Conservation (phyloP, 2,113 vertebrate genomes). For the Tauraco erythrolophus region DNA sequence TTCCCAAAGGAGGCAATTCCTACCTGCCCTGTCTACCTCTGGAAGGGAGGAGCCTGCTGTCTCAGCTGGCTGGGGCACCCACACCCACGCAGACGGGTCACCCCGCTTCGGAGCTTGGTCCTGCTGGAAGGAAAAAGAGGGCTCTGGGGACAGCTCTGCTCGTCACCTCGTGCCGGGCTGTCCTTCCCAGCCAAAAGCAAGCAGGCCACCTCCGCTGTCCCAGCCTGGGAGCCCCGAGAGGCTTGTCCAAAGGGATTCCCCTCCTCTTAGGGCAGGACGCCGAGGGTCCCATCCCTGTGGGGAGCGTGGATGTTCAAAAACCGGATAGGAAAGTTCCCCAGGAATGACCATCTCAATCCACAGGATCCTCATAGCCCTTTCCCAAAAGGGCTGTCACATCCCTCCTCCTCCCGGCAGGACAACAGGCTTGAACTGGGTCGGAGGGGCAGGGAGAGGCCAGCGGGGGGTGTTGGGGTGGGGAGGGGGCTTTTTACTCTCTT, state of each 20-base stretch:
- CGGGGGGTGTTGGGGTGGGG: neutral
- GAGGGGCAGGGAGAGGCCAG: neutral
- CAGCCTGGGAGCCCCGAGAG: neutral
- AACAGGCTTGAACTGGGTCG: neutral
- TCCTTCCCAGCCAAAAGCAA: neutral
- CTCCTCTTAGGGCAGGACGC: neutral
- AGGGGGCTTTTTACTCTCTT: slow-evolving; percentile 7
- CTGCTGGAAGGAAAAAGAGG: neutral
- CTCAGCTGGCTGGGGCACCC: neutral
- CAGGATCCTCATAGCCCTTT: neutral
- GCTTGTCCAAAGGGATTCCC: neutral
- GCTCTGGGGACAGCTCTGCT: neutral
- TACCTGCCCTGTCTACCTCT: slow-evolving; percentile 37
- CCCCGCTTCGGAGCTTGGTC: neutral
- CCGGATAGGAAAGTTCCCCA: neutral
- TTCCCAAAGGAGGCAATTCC: slow-evolving; percentile 46
- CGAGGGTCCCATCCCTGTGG: neutral
- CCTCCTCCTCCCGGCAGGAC: neutral
- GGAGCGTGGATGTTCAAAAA: neutral
- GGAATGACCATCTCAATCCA: neutral
- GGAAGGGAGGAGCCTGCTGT: neutral
- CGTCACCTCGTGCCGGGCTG: neutral
- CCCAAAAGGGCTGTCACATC: neutral
- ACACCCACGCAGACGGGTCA: neutral
- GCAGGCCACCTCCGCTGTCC: neutral